Evolutionary conservation across 2,113 vertebrate genomes (phyloP).

Genomic region (Seriola aureovittata): DNA sequence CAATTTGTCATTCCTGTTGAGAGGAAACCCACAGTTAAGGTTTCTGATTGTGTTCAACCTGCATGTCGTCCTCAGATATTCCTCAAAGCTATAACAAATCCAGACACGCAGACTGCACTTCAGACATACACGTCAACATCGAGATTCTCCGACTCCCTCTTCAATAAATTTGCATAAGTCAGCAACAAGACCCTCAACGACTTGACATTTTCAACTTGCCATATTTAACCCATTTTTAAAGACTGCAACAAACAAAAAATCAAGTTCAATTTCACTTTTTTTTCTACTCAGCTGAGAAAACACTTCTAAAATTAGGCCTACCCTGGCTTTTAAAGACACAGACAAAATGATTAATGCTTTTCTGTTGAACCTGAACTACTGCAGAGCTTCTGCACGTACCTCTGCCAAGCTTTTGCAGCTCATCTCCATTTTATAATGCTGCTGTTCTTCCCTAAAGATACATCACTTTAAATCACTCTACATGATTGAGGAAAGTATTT

Average conservation of each 20-base stretch:
- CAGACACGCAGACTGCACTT: constrained; percentile 8
- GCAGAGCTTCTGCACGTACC: constrained; percentile 1
- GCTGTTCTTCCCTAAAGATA: constrained; percentile 15
- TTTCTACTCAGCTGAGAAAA: constrained; percentile 47
- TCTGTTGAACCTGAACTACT: constrained; percentile 30
- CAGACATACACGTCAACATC: constrained; percentile 17
- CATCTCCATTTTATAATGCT: not conserved
- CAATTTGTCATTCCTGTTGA: not conserved
- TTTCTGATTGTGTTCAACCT: constrained; percentile 1
- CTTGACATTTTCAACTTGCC: constrained; percentile 16
- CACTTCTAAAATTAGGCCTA: constrained; percentile 53
- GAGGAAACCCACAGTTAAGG: not conserved
- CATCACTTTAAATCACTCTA: not conserved
- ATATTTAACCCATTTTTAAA: constrained; percentile 5
- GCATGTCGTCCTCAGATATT: not conserved
- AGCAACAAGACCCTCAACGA: not conserved
- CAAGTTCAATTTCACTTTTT: constrained; percentile 16
- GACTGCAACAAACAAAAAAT: constrained; percentile 4
- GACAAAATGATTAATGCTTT: constrained; percentile 60
- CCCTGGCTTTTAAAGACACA: constrained; percentile 51
- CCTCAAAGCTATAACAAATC: not conserved
- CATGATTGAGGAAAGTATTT: constrained; percentile 5
- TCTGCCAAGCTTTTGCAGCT: constrained; percentile 28
- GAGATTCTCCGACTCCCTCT: constrained; percentile 9
- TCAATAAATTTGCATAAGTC: constrained; percentile 12